Conservation (phyloP, 2,797 vertebrate genomes). For the Prunella strophiata region DNA sequence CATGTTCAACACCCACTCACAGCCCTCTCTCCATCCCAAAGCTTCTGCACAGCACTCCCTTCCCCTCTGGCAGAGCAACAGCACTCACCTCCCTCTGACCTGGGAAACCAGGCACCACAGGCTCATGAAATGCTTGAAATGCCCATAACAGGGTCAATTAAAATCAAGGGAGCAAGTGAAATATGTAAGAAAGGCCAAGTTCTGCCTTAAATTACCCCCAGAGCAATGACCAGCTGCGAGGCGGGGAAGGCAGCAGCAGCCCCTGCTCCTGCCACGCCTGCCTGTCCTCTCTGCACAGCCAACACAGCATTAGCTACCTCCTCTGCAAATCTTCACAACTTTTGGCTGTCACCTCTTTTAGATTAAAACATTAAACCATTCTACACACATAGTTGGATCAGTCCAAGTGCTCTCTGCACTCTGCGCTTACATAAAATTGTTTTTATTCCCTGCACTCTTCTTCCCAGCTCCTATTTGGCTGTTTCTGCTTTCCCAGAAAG, state of each 20-base stretch:
- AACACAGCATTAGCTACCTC: background rate
- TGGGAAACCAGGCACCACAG: background rate
- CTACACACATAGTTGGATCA: no score
- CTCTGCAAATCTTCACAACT: background rate
- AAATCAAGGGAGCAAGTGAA: background rate
- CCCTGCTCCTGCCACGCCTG: background rate
- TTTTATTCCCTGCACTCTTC: background rate
- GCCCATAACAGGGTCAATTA: background rate
- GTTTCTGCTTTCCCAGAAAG: background rate
- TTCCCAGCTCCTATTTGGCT: background rate
- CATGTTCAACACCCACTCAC: rapidly evolving
- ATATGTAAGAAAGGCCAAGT: background rate
- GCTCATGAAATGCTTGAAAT: background rate
- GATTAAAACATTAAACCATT: background rate
- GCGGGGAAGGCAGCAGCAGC: rapidly evolving
- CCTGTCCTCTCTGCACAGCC: background rate
- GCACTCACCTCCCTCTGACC: background rate
- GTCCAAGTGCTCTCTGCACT: background rate
- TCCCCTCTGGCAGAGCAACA: background rate
- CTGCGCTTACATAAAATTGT: rapidly evolving
- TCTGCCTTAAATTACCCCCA: background rate
- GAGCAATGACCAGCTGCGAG: rapidly evolving
- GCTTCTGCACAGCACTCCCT: no score
- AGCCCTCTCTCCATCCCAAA: background rate
- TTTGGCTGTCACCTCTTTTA: background rate